phyloP scores from a whole-genome alignment of 1,140 invertebrate genomes.

The Daktulosphaira vitifoliae region DNA sequence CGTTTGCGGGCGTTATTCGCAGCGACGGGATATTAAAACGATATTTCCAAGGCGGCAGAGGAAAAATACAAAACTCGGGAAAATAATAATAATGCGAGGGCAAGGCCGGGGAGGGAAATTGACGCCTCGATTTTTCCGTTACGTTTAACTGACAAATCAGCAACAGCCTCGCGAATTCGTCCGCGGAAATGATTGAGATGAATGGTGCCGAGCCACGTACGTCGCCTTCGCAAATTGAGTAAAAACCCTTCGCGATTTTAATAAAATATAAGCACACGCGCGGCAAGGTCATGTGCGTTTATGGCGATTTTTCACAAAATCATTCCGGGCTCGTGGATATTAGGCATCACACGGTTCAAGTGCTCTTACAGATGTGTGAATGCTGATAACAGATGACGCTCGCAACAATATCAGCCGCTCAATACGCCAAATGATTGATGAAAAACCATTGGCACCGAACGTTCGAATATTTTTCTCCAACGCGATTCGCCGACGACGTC shows the following conservation, averaged over 20 bases:
- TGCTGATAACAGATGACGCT: constrained; percentile 33
- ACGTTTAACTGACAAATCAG: constrained; percentile 31
- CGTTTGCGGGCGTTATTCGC: neutral
- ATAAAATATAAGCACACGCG: neutral
- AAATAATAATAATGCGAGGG: neutral
- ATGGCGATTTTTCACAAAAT: constrained; percentile 26
- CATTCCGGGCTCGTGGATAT: constrained; percentile 23
- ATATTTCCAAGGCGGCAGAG: neutral
- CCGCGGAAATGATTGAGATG: constrained; percentile 33
- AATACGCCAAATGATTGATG: neutral
- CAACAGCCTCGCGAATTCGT: constrained; percentile 1
- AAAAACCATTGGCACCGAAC: constrained; percentile 11
- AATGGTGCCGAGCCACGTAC: constrained; percentile 8
- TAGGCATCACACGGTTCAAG: constrained; percentile 11
- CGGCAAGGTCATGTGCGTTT: neutral
- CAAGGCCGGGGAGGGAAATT: neutral
- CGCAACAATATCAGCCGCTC: neutral
- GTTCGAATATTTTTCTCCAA: too few relatives aligned
- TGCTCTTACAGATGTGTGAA: constrained; percentile 29
- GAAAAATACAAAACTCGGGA: too few relatives aligned
- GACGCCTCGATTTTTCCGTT: constrained; percentile 15
- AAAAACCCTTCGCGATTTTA: constrained; percentile 21
- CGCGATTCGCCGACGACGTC: too few relatives aligned
- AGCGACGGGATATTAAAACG: constrained; percentile 12
- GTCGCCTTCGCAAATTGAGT: constrained; percentile 17